Conservation (phyloP, 2,797 vertebrate species). For the Sphaeramia orbicularis region DNA sequence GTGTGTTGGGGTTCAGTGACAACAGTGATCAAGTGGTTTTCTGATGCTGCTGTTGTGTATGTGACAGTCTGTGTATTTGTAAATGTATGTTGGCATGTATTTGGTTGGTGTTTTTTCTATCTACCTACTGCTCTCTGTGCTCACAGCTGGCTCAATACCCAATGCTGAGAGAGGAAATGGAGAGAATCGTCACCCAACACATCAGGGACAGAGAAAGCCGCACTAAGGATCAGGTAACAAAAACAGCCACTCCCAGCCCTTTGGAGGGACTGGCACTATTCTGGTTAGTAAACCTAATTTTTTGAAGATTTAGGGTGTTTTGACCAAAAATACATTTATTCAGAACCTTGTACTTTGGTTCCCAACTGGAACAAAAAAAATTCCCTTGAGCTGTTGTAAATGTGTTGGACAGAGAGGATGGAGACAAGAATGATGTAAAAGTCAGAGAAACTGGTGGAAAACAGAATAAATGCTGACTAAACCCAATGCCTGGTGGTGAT, state of each 20-base stretch:
- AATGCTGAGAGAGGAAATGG: slow-evolving; percentile 97
- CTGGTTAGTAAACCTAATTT: no score
- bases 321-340: no score
- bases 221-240: slow-evolving; percentile 93
- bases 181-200: slow-evolving; percentile 96
- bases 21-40: slow-evolving; percentile 27
- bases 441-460: no score
- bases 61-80: slow-evolving; percentile 19
- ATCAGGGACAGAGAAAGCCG: slow-evolving; percentile 95
- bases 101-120: slow-evolving; percentile 34
- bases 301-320: no score
- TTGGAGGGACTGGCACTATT: neutral
- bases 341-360: no score
- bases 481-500: no score
- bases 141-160: slow-evolving; percentile 97
- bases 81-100: slow-evolving; percentile 17
- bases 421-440: no score
- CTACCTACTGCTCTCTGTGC: slow-evolving; percentile 74
- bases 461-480: no score
- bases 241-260: no score
- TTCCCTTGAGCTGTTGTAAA: no score
- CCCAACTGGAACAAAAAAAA: no score
- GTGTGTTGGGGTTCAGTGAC: slow-evolving; percentile 63
- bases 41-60: slow-evolving; percentile 8
- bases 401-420: no score